Conservation (phyloP, 2,797 vertebrate species). For the Sebastes miniatus region DNA sequence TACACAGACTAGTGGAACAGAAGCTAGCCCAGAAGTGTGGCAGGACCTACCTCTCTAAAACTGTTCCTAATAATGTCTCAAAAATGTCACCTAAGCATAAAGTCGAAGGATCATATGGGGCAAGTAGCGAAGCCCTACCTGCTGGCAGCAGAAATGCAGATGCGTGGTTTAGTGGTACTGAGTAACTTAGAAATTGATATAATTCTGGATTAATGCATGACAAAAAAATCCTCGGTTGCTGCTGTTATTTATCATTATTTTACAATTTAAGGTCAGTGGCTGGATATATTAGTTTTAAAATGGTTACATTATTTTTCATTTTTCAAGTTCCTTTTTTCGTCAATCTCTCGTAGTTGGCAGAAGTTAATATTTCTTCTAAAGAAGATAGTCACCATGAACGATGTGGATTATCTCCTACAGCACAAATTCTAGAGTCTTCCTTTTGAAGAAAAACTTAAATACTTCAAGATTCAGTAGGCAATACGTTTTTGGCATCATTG, state of each 20-base stretch:
- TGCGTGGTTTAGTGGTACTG: background rate
- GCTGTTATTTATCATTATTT: too few relatives aligned
- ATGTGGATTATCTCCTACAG: background rate
- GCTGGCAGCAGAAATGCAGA: background rate
- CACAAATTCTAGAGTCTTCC: background rate
- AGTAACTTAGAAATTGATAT: background rate
- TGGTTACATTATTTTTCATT: background rate
- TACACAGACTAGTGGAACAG: background rate
- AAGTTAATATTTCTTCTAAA: background rate
- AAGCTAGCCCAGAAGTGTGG: background rate
- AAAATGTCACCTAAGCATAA: background rate
- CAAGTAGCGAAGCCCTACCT: background rate
- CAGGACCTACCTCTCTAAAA: background rate
- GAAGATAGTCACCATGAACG: background rate
- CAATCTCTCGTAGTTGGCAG: background rate
- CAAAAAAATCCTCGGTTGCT: too few relatives aligned
- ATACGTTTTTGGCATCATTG: too few relatives aligned
- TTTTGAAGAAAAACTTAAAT: too few relatives aligned
- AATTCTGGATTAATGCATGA: background rate
- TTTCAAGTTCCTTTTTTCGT: background rate
- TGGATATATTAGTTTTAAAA: background rate
- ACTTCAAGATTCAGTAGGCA: too few relatives aligned
- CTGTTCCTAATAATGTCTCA: background rate
- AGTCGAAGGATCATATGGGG: background rate
- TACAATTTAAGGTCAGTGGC: background rate